Conservation (phyloP, 1,140 invertebrate genomes). For the Lutraria rhynchaena region DNA sequence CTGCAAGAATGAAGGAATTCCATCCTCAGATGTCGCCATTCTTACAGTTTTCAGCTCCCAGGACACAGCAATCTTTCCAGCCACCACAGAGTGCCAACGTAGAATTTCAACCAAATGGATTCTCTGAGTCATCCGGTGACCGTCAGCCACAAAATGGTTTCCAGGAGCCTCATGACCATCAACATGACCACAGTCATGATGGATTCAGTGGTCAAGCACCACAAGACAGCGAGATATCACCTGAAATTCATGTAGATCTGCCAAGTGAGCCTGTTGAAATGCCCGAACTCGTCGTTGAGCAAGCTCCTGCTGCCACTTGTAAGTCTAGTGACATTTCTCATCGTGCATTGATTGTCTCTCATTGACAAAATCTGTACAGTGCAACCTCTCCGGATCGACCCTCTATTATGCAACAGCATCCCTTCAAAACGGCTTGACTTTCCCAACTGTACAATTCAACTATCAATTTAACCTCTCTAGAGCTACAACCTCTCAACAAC, state of each 20-base stretch:
- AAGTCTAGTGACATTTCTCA: too few relatives aligned
- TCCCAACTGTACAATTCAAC: too few relatives aligned
- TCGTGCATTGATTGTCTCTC: too few relatives aligned
- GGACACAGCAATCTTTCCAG: not conserved
- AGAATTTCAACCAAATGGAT: not conserved
- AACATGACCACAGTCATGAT: conserved; percentile 1
- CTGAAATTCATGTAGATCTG: conserved; percentile 40
- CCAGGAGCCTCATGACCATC: not conserved
- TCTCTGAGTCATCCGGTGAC: not conserved
- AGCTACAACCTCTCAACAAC: too few relatives aligned
- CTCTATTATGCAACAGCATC: too few relatives aligned
- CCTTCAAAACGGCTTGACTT: too few relatives aligned
- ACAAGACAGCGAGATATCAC: not conserved
- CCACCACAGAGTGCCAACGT: not conserved
- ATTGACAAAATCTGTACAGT: too few relatives aligned
- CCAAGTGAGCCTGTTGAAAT: conserved; percentile 38
- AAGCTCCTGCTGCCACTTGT: conserved; percentile 24
- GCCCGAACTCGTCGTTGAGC: conserved; percentile 36
- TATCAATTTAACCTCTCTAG: too few relatives aligned
- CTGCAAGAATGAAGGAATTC: conserved; percentile 28
- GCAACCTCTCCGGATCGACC: too few relatives aligned
- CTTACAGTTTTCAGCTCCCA: not conserved
- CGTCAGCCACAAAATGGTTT: conserved; percentile 19
- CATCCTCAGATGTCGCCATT: conserved; percentile 16
- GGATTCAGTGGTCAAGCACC: not conserved